Percentiles rank a stretch among this genome's conserved stretches.
Conservation (phyloP, 2,888 invertebrate species). For the Ecdyonurus torrentis region DNA sequence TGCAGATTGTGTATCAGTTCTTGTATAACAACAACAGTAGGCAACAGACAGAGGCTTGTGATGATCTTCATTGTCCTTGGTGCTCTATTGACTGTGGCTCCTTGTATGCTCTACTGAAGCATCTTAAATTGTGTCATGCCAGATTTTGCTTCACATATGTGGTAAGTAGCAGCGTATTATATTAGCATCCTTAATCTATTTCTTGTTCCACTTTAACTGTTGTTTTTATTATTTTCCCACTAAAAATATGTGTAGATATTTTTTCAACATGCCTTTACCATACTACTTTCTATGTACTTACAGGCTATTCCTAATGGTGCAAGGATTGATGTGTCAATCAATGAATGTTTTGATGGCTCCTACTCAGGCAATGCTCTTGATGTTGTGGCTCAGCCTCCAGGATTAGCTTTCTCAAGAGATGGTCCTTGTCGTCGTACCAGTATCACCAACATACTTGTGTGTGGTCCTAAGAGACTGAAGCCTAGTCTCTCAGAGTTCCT, state of each 20-base stretch:
- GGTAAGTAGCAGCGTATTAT: too few relatives aligned
- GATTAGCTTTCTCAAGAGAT: constrained; percentile 49
- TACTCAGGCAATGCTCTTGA: constrained; percentile 88
- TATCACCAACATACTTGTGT: constrained; percentile 63
- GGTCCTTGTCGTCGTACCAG: constrained; percentile 56
- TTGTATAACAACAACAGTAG: constrained; percentile 87
- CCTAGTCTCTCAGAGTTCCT: constrained; percentile 74
- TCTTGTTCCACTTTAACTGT: too few relatives aligned
- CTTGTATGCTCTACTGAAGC: constrained; percentile 79
- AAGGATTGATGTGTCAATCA: constrained; percentile 86
- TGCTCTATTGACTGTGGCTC: constrained; percentile 79
- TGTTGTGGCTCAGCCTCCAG: constrained; percentile 55
- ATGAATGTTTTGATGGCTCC: constrained; percentile 88
- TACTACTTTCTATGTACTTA: too few relatives aligned
- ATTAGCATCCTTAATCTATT: too few relatives aligned
- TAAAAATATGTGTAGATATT: too few relatives aligned
- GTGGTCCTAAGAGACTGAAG: constrained; percentile 46
- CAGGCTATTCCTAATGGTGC: constrained; percentile 63
- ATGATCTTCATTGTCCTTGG: constrained; percentile 91
- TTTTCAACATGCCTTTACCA: too few relatives aligned
- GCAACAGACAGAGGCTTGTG: constrained; percentile 88
- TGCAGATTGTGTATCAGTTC: constrained; percentile 89
- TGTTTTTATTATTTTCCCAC: too few relatives aligned
- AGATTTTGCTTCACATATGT: constrained; percentile 86
- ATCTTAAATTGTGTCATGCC: constrained; percentile 83